Base-by-base conservation (phyloP, 1,140 invertebrate species). In the Portunus trituberculatus region DNA sequence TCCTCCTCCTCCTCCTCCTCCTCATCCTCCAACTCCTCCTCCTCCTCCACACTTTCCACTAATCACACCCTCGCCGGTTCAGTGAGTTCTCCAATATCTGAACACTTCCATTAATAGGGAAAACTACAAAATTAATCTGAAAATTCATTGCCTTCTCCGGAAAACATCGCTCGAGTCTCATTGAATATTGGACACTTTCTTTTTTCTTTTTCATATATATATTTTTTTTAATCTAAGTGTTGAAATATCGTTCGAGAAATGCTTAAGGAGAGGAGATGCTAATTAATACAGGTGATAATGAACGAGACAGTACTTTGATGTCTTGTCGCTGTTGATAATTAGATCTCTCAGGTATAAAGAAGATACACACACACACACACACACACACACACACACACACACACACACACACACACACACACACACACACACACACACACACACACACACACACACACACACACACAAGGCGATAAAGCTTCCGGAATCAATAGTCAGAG, bases 341-440 rank as follows among this genome's bases (percentile, higher is more conserved):
- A 91, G 48, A 8, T n/a, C 59, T 29, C 89, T n/a, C 14, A 59
- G 20, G 28, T 29, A n/a, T 31, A 59, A 28, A 31, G 16, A 59
- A 6, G 29, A 31, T 28, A 59, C 48, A 91, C 84, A 87, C 84
- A 87, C 39, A 87, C 39, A 87, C 39, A 87, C 84, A 76, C 84
- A 87, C 39, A 87, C 84, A 87, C 84, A 87, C 46, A 87, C 39
- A 87, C 39, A 87, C 29, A 87, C 39, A 87, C 39, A 87, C 29
- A 25, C 86, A 32, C 31, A 46, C 45, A 32, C 86, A 76, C 86
- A 29, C 45, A 88, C 45, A 32, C 31, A 32, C 59, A 76, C 59
- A 76, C 59, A 76, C 29, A 25, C 86, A 32, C 31, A 46, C 45
- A 32, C 86, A 76, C 86, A 31, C 46, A 88, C 46, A 29, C 28